Conservation (phyloP, 1,140 invertebrate species). For the Asobara japonica region DNA sequence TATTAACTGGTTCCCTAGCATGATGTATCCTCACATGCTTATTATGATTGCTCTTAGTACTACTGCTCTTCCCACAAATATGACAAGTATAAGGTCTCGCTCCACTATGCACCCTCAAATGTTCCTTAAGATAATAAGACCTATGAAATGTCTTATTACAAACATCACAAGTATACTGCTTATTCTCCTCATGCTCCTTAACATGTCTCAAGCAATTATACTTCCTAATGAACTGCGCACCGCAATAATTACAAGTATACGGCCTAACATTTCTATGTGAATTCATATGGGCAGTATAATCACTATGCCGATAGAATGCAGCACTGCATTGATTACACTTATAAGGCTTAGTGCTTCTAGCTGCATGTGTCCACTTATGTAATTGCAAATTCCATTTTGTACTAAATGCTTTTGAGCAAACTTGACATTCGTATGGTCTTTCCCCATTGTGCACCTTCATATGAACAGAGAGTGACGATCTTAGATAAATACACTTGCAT, state of each 20-base stretch:
- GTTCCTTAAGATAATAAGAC: conserved; percentile 87
- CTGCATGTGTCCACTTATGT: conserved; percentile 90
- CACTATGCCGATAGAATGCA: conserved; percentile 81
- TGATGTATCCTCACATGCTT: conserved; percentile 90
- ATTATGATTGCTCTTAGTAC: conserved; percentile 89
- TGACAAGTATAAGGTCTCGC: conserved; percentile 85
- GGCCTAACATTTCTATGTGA: conserved; percentile 82
- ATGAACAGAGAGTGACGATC: conserved; percentile 82
- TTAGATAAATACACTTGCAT: conserved; percentile 82
- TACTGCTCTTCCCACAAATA: conserved; percentile 86
- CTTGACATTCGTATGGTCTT: conserved; percentile 79
- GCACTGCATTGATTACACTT: conserved; percentile 86
- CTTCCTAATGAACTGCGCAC: conserved; percentile 91
- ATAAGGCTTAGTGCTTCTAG: conserved; percentile 82
- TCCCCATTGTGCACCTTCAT: conserved; percentile 81
- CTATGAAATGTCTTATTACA: conserved; percentile 89
- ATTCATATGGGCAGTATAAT: conserved; percentile 85
- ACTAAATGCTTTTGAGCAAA: conserved; percentile 86
- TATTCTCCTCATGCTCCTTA: conserved; percentile 88
- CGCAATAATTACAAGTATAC: conserved; percentile 93
- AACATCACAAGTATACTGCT: conserved; percentile 87
- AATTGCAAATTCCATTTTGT: conserved; percentile 90
- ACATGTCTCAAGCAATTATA: conserved; percentile 92
- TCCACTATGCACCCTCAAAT: conserved; percentile 85
- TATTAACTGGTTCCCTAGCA: conserved; percentile 83